phyloP scores from a whole-genome alignment of 1,140 invertebrate species.

The Myzus persicae region DNA sequence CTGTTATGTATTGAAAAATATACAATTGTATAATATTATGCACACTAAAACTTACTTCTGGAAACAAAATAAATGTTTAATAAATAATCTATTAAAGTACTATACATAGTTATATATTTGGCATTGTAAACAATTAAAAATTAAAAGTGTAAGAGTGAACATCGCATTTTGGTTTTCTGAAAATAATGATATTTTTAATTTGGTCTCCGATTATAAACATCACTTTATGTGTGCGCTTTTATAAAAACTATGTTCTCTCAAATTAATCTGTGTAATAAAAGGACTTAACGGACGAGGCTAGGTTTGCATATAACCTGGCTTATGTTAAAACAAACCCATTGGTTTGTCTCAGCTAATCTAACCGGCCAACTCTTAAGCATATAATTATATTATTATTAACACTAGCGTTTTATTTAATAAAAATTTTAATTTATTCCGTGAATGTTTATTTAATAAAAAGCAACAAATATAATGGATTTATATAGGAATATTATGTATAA shows the following conservation, averaged over 20 bases:
- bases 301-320: not conserved
- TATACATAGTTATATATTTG: not conserved
- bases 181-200: not conserved
- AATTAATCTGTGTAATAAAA: slow-evolving; percentile 4
- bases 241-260: not conserved
- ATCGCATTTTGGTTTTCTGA: not conserved
- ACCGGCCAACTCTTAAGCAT: not conserved
- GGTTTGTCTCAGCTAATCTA: not conserved
- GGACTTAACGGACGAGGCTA: not conserved
- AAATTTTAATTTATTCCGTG: not conserved
- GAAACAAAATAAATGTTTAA: not conserved
- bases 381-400: too few relatives aligned
- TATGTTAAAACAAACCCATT: slow-evolving; percentile 21
- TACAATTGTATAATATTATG: too few relatives aligned
- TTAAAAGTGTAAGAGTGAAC: not conserved
- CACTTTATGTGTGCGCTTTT: not conserved
- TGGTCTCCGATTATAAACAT: not conserved
- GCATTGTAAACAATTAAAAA: not conserved
- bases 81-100: not conserved
- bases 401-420: not conserved
- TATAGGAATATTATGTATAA: not conserved
- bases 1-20: too few relatives aligned
- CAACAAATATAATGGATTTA: not conserved
- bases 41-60: not conserved
- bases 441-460: not conserved